Evolutionary conservation across 1,140 invertebrate genomes (phyloP).

Genomic region (Microvelia longipes): DNA sequence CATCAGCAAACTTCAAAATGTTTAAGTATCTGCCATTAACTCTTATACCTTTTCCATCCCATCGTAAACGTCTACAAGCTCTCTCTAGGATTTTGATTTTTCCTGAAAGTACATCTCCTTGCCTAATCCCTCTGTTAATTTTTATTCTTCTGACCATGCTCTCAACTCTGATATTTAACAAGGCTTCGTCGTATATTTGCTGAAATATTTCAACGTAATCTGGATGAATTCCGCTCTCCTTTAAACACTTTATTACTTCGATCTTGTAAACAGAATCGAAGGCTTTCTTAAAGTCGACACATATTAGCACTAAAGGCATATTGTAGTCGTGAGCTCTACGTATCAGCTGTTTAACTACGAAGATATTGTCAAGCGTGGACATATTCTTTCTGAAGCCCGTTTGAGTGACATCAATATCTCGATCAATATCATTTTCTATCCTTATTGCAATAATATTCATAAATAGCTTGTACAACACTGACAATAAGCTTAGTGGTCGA

Average conservation of each 20-base stretch:
- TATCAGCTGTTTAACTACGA: neutral
- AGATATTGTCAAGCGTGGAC: neutral
- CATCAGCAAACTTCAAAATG: too few relatives aligned
- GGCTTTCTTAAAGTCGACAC: neutral
- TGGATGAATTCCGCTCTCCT: neutral
- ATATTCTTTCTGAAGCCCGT: neutral
- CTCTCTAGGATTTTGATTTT: neutral
- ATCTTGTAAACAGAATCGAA: neutral
- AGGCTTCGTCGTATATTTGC: neutral
- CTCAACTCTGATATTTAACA: neutral
- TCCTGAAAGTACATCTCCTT: neutral
- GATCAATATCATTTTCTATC: neutral
- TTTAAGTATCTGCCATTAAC: too few relatives aligned
- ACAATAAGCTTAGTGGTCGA: too few relatives aligned
- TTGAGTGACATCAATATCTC: neutral
- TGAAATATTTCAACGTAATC: neutral
- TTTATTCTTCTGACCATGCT: neutral
- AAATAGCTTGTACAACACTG: neutral
- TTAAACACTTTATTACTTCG: neutral
- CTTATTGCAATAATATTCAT: neutral
- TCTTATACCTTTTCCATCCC: neutral
- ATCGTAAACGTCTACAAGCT: neutral
- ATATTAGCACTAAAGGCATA: neutral
- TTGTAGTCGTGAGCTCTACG: neutral
- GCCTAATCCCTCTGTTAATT: neutral